Evolutionary conservation across 2,888 invertebrate genomes (phyloP), one percentile per base, ranked within the genome.

Genomic region (Lithophane semibrunnea): DNA sequence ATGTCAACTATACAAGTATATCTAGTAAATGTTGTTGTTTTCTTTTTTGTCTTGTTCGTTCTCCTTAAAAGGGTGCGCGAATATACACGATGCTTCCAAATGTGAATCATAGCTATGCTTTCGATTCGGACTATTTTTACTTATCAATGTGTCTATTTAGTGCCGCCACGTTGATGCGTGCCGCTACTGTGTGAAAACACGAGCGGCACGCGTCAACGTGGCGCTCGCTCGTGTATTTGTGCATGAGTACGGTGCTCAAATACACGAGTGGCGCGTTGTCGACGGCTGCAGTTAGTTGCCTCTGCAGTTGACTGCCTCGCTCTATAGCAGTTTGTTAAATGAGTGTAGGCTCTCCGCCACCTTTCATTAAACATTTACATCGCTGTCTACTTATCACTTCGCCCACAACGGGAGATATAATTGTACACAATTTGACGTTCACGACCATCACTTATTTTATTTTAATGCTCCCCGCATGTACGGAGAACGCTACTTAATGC

Each of bases 361-460:
- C 0, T 61, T 49, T 13, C 3, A 52, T 47, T 44, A 47, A 65
- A 71, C 12, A 54, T 54, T 70, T 12, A 21, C 24, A 56, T 52
- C 84, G 84, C 86, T 49, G 0, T 61, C 37, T 44, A 9, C 65
- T 69, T 68, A 67, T 66, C 60, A 74, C 79, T 88, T 86, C 44
- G 70, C 68, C 85, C 84, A 60, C 66, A 49, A 44, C 71, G 47
- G 65, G 63, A 80, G 82, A 85, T 84, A 83, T 85, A 84, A 86
- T 85, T 86, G 84, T 86, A 78, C 83, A 86, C 88, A 88, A 88
- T 90, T 90, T 82, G 86, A 86, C 85, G 87, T 88, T 87, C 83
- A 87, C 88, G 86, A 88, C 83, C 84, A 85, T 86, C 69, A 80
- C 77, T 82, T 88, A 79, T 87, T 89, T 88, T 86, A 86, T 81